Evolutionary conservation across 2,113 vertebrate genomes (phyloP), one percentile per base, ranked within the genome.

Genomic region (Setophaga kirtlandii): DNA sequence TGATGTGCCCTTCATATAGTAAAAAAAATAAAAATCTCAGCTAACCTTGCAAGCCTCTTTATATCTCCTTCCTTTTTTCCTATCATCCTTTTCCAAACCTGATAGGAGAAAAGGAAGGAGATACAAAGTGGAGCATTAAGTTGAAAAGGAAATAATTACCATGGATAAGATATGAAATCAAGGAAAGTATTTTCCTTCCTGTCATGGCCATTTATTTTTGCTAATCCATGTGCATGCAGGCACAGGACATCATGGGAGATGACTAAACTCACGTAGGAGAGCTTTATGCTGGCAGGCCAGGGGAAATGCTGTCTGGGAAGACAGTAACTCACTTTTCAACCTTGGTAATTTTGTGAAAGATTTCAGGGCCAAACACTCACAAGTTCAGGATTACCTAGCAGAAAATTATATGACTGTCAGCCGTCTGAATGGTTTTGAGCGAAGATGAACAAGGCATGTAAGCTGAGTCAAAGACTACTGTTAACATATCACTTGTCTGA

Each of bases 61-160:
- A 9, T 46, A 46, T 20, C 19, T 46, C 44, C 44, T 46, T 46
- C 44, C 44, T 46, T 46, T 46, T 46, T 46, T 19, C 44, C 44
- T 10, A 46, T 46, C 44, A 46, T 9, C 44, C 44, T 46, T 41
- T 41, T 41, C 41, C 41, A 41, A 89, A 23, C 35, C 85, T 79
- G 46, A 28, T 39, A 52, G 24, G 42, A 58, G 74, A 85, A 90
- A 90, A 76, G 49, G 47, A 91, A 93, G 67, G 69, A 75, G 46
- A 65, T 58, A 60, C 17, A 41, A 69, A 90, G 63, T 94, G 87
- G 50, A 93, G 63, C 67, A 83, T 49, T 63, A 30, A 50, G 55
- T 82, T 90, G 49, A 97, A 96, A 89, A 90, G 76, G 94, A 93
- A 97, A 96, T 94, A 93, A 97, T 96, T 97, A 90, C 80, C 77